phyloP scores from a whole-genome alignment of 2,113 vertebrate genomes.

The Boleophthalmus pectinirostris region DNA sequence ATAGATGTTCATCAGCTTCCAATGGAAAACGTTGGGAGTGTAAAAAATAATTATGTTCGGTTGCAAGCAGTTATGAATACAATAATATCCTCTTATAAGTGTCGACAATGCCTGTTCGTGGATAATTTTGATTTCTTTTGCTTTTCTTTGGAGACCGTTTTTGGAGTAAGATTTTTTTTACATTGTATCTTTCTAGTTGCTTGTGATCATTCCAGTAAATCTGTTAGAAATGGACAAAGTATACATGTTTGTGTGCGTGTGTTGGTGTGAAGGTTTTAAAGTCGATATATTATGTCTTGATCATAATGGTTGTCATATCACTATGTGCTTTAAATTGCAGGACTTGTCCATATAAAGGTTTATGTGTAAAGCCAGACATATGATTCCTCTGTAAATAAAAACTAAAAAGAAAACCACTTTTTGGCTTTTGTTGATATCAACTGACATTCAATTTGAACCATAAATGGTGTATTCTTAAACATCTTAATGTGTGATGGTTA shows the following conservation, averaged over 20 bases:
- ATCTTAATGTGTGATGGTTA: too few species aligned
- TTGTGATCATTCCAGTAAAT: slow-evolving; percentile 82
- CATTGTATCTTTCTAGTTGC: slow-evolving; percentile 83
- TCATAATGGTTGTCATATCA: slow-evolving; percentile 80
- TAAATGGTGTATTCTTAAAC: too few species aligned
- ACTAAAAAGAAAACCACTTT: slow-evolving; percentile 44
- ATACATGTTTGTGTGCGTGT: slow-evolving; percentile 73
- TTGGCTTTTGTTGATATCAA: slow-evolving; percentile 25
- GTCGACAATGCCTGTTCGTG: slow-evolving; percentile 82
- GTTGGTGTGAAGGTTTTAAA: slow-evolving; percentile 77
- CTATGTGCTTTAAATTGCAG: slow-evolving; percentile 81
- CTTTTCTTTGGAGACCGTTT: slow-evolving; percentile 74
- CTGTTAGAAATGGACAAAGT: slow-evolving; percentile 76
- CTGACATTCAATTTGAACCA: background rate
- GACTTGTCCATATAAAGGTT: slow-evolving; percentile 78
- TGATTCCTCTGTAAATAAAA: slow-evolving; percentile 83
- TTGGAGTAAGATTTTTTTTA: slow-evolving; percentile 79
- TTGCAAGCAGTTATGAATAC: slow-evolving; percentile 76
- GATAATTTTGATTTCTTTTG: slow-evolving; percentile 56
- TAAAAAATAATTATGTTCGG: slow-evolving; percentile 65
- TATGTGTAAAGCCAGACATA: slow-evolving; percentile 79
- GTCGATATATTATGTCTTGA: slow-evolving; percentile 79
- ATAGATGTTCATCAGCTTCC: slow-evolving; percentile 80
- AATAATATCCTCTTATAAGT: slow-evolving; percentile 76
- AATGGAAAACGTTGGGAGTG: slow-evolving; percentile 72